These are phyloP conservation scores for Abrostola triplasia DNA, from an alignment of 2,888 invertebrate species.

Conservation along the genomic window DNA sequence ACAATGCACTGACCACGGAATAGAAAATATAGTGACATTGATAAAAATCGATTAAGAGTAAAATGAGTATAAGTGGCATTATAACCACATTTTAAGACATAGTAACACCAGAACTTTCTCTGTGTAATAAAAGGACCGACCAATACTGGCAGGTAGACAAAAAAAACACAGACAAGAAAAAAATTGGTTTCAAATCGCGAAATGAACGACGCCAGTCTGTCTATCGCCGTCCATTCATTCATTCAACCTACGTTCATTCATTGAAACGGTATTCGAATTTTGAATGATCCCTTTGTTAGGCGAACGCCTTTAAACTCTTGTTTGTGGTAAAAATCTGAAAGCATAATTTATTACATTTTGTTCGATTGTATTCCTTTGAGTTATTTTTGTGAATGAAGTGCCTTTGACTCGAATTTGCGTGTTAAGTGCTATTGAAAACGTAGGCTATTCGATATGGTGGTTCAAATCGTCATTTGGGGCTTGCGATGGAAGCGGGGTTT, in stretches of 20 bases:
- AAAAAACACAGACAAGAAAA: conserved; percentile 38
- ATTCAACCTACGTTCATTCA: conserved; percentile 59
- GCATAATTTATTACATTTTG: conserved; percentile 53
- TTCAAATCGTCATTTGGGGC: conserved; percentile 47
- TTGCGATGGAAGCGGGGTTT: conserved; percentile 16
- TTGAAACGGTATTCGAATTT: conserved; percentile 51
- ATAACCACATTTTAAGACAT: not conserved
- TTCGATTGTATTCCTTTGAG: conserved; percentile 28
- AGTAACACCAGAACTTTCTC: conserved; percentile 35
- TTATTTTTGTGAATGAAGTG: conserved; percentile 45
- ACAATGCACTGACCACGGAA: not conserved
- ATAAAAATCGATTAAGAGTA: no score
- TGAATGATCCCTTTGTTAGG: conserved; percentile 56
- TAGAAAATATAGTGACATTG: no score
- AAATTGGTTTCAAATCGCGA: conserved; percentile 62
- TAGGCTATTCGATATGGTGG: conserved; percentile 42
- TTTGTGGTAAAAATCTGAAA: conserved; percentile 51
- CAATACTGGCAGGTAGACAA: conserved; percentile 45
- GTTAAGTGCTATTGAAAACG: conserved; percentile 47
- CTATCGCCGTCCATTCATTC: conserved; percentile 65
- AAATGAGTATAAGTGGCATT: no score
- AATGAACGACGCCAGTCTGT: conserved; percentile 71
- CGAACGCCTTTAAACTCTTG: conserved; percentile 46
- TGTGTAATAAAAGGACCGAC: conserved; percentile 18
- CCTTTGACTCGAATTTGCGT: conserved; percentile 56